Evolutionary conservation across 1,140 invertebrate genomes (phyloP).

Genomic region (Cecropterus lyciades): DNA sequence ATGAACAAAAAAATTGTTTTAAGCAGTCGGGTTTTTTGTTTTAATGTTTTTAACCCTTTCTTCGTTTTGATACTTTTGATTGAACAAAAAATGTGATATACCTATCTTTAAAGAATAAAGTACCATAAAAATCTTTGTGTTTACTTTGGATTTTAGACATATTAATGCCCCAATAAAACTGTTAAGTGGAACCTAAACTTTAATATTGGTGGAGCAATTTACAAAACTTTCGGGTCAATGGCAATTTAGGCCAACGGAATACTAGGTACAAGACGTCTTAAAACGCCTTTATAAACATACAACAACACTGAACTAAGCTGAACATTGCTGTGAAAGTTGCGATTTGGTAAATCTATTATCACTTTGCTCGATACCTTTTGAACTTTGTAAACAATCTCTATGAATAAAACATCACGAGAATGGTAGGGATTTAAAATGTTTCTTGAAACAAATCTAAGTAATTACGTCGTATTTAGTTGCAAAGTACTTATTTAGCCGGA

Average conservation of each 20-base stretch:
- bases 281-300: conserved; percentile 19
- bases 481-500: background rate
- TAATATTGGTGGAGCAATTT: background rate
- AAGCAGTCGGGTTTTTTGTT: too few relatives aligned
- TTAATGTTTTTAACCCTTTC: too few relatives aligned
- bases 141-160: background rate
- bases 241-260: conserved; percentile 35
- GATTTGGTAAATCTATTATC: background rate
- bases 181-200: background rate
- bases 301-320: background rate
- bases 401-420: conserved; percentile 1
- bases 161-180: background rate
- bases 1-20: too few relatives aligned
- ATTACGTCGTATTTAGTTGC: background rate
- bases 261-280: conserved; percentile 10
- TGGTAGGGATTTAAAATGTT: background rate
- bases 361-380: background rate
- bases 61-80: too few relatives aligned
- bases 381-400: background rate
- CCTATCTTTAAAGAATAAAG: too few relatives aligned
- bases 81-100: too few relatives aligned
- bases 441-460: background rate
- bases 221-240: conserved; percentile 26
- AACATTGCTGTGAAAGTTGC: background rate
- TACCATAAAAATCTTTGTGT: too few relatives aligned